Conservation (phyloP, 1,140 invertebrate species). For the Drosophila gunungcola region DNA sequence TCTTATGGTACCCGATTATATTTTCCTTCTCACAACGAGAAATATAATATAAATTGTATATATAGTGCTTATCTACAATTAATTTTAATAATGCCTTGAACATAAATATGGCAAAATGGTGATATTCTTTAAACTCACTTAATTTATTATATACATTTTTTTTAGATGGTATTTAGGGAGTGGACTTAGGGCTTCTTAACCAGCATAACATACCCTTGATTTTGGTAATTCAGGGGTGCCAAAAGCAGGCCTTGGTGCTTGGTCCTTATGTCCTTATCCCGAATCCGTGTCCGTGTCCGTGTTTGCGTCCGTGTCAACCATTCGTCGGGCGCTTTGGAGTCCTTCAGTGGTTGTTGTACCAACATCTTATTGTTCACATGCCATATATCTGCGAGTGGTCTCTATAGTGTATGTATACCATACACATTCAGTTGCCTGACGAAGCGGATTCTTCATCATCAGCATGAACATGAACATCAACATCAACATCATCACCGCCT, state of each 20-base stretch:
- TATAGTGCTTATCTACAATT: too few species aligned
- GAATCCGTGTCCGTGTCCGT: conserved; percentile 19
- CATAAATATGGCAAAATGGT: too few species aligned
- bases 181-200: too few species aligned
- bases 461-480: conserved; percentile 2
- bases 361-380: conserved; percentile 59
- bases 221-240: not conserved
- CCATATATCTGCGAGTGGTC: not conserved
- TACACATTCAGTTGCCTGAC: not conserved
- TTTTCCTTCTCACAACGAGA: too few species aligned
- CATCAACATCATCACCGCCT: conserved; percentile 55
- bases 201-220: not conserved
- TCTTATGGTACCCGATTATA: too few species aligned
- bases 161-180: too few species aligned
- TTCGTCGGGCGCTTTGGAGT: conserved; percentile 62
- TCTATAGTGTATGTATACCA: conserved; percentile 8
- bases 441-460: conserved; percentile 32
- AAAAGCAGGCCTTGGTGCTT: conserved; percentile 11
- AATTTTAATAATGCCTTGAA: too few species aligned
- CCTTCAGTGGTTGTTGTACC: conserved; percentile 50
- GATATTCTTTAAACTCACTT: too few species aligned
- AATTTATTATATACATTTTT: too few species aligned
- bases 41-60: too few species aligned
- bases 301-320: conserved; percentile 66
- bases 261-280: not conserved